Conservation (phyloP, 2,888 invertebrate genomes). For the Lasiommata megera region DNA sequence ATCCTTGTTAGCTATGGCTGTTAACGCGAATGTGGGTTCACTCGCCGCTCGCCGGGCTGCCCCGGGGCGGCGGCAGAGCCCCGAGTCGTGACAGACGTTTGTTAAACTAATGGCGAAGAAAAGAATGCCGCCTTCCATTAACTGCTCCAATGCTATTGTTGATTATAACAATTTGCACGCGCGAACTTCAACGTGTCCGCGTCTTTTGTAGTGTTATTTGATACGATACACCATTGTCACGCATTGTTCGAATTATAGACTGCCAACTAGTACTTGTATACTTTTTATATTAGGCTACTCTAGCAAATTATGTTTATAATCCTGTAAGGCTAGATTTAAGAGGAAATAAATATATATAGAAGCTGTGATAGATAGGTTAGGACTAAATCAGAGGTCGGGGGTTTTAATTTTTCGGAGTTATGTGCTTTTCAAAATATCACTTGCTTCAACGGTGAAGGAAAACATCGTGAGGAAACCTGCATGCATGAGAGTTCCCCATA, state of each 20-base stretch:
- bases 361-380: too few relatives aligned
- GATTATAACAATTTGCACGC: constrained; percentile 68
- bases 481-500: too few relatives aligned
- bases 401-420: too few relatives aligned
- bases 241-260: constrained; percentile 15
- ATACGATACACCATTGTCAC: constrained; percentile 18
- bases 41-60: constrained; percentile 35
- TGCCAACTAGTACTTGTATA: too few relatives aligned
- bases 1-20: constrained; percentile 36
- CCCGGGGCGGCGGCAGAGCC: constrained; percentile 42
- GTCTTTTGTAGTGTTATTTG: constrained; percentile 60
- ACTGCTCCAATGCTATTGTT: constrained; percentile 55
- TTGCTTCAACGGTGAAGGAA: too few relatives aligned
- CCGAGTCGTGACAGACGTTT: constrained; percentile 72
- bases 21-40: constrained; percentile 37
- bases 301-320: too few relatives aligned
- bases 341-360: too few relatives aligned
- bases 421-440: too few relatives aligned
- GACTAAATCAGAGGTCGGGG: too few relatives aligned
- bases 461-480: too few relatives aligned
- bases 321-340: too few relatives aligned
- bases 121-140: constrained; percentile 66
- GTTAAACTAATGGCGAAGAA: constrained; percentile 70
- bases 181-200: constrained; percentile 56
- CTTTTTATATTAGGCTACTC: too few relatives aligned